Percentiles rank a stretch among this genome's conserved stretches.
Conservation (phyloP, 2,113 vertebrate genomes). For the Melanerpes aurifrons region DNA sequence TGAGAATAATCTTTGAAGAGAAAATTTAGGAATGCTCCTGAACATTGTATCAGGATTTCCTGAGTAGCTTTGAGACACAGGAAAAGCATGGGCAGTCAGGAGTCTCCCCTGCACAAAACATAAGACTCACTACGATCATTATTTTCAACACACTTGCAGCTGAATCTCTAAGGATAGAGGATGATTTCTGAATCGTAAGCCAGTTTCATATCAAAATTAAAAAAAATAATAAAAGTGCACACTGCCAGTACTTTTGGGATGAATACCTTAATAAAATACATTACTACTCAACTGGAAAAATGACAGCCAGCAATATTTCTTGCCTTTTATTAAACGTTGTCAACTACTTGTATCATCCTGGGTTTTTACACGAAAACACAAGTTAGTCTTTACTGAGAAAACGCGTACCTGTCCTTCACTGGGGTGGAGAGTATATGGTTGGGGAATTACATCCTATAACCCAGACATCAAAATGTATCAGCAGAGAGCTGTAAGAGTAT, state of each 20-base stretch:
- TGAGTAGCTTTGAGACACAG: not conserved
- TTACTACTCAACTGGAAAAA: not conserved
- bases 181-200: not conserved
- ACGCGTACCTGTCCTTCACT: fast-evolving
- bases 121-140: not conserved
- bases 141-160: constrained; percentile 26
- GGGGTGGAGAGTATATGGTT: not conserved
- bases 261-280: not conserved
- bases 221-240: not conserved
- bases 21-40: constrained; percentile 8
- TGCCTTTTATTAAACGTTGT: not conserved
- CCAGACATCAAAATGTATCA: not conserved
- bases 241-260: not conserved
- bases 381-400: not conserved
- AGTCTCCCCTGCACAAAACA: not conserved
- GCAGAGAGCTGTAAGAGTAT: not conserved
- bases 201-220: constrained; percentile 20
- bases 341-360: constrained; percentile 1
- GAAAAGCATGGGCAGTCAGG: not conserved
- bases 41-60: not conserved
- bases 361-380: constrained; percentile 24
- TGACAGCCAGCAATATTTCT: constrained; percentile 1
- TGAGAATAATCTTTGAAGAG: not conserved
- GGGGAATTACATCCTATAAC: not conserved
- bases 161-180: constrained; percentile 19